Evolutionary conservation across 1,140 invertebrate genomes (phyloP).

Genomic region (Littorina saxatilis): DNA sequence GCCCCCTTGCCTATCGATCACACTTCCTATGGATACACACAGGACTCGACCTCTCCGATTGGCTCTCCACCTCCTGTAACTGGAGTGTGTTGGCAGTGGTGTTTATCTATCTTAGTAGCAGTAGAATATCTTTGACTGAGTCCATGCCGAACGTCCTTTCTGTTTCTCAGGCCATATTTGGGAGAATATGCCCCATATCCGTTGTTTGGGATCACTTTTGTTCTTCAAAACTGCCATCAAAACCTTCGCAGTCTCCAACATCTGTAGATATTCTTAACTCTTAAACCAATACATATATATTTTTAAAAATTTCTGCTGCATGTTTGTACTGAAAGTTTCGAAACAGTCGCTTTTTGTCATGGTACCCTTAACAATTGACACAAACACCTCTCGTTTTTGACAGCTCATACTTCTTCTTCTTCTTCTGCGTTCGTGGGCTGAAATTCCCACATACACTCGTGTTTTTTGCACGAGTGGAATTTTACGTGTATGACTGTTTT

Average conservation of each 20-base stretch:
- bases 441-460: too few species aligned
- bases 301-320: too few species aligned
- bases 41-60: background rate
- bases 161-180: background rate
- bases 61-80: background rate
- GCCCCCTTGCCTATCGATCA: slow-evolving; percentile 33
- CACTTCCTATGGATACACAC: background rate
- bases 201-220: background rate
- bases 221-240: background rate
- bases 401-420: too few species aligned
- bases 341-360: too few species aligned
- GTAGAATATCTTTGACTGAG: too few species aligned
- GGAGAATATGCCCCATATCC: background rate
- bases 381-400: too few species aligned
- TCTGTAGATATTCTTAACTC: background rate
- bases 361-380: too few species aligned
- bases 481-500: too few species aligned
- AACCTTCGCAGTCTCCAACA: background rate
- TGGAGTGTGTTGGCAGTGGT: slow-evolving; percentile 2
- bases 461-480: too few species aligned
- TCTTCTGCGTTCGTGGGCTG: too few species aligned
- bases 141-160: background rate
- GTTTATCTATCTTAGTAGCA: background rate
- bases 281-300: too few species aligned
- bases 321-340: too few species aligned